Base-by-base conservation (phyloP, 2,888 invertebrate species). In the Andricus quercusramuli region DNA sequence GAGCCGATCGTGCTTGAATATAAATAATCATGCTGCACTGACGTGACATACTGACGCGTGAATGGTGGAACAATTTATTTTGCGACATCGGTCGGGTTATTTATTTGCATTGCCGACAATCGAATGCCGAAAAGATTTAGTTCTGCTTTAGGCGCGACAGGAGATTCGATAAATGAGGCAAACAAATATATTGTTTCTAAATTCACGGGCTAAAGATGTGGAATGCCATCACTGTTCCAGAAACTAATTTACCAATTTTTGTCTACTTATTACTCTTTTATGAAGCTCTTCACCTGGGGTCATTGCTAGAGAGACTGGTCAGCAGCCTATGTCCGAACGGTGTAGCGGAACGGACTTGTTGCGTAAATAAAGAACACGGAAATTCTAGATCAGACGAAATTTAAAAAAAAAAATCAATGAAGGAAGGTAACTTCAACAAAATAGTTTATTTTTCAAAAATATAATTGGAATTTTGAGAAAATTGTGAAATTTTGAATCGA, bases 51-150 rank as follows among this genome's bases (percentile, higher is more conserved):
- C 56, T 74, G 47, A 74, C 74, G 51, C 51, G 74, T 51, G 51
- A 51, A 74, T 74, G 56, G 74, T 32, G 29, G 74, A 74, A 32
- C 74, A 74, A 74, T 74, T 74, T 74, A 74, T 56, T 74, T 74
- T 32, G 56, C 32, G 32, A 74, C 56, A 56, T 32, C 74, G 37
- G 20, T 22, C 37, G 56, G 56, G 74, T 74, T 59, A 74, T 74
- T 68, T 68, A 68, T 74, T 56, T 29, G 51, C 32, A 29, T 74
- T 32, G 37, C 56, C 51, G 56, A 74, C 74, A 74, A 74, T 56
- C 56, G 74, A 74, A 74, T 74, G 47, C 37, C 56, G 56, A 74
- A 74, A 74, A 37, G 51, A 74, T 74, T 74, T 56, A 74, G 32
- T 74, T 32, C 32, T 29, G 25, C 15, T 74, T 32, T 74, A 74